Evolutionary conservation across 1,140 invertebrate species (phyloP), one percentile per base, ranked within the genome.

Genomic region (Zophobas morio): DNA sequence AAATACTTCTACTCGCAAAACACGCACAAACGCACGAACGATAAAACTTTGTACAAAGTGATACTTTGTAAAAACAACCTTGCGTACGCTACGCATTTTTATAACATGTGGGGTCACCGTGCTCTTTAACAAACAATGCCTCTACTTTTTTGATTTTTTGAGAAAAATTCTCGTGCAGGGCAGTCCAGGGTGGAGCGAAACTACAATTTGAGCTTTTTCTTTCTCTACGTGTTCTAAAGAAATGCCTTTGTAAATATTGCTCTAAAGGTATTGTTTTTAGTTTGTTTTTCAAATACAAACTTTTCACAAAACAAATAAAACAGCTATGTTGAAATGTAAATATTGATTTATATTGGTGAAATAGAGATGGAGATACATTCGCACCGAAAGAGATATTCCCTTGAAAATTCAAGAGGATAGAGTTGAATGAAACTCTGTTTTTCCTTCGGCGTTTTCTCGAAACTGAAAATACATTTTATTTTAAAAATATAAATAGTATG

Each of bases 381-480:
- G 6, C 36, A 34, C 35, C 51, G 70, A 79, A 51, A 63, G 78
- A 76, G 56, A 79, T 71, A 81, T 84, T 78, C 79, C 42, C 82
- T 84, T 84, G 77, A 84, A 84, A 70, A 51, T 84, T 84, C 79
- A 84, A 84, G 82, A 51, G 49, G 81, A 83, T 83, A 77, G 75
- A 73, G n/a, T 75, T 42, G 72, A 78, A 81, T 77, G 47, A 46
- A 57, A 74, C 32, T 74, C 75, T 60, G 75, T 77, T 77, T 77
- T 77, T 77, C 75, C 39, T 54, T 53, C 20, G 60, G 36, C 56
- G 37, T 20, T 42, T 66, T 66, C 60, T 66, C 37, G 39, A 47
- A 66, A 66, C 60, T 66, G 37, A 66, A 66, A 66, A 66, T 66
- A 66, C 37, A 42, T 66, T 66, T 66, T 66, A 39, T 66, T 66